phyloP scores from a whole-genome alignment of 2,888 invertebrate species.

The Darwinula stevensoni region DNA sequence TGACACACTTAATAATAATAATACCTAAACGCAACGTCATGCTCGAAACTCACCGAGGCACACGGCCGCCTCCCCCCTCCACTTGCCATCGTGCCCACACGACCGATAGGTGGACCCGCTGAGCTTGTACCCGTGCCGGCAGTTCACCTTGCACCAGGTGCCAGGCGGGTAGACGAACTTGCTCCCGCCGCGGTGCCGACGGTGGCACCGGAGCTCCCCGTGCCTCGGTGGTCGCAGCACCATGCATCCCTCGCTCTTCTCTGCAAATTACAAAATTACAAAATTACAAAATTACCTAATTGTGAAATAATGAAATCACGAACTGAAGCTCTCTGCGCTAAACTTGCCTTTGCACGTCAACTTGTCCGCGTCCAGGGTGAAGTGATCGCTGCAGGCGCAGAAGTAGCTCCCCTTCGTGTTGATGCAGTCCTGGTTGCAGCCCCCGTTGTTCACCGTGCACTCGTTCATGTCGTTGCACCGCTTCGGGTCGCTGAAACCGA shows the following conservation, averaged over 20 bases:
- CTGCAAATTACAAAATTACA: too few species aligned
- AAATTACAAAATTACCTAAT: too few species aligned
- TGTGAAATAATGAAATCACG: too few species aligned
- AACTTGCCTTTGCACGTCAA: constrained; percentile 6
- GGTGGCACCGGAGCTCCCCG: constrained; percentile 16
- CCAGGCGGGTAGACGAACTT: constrained; percentile 13
- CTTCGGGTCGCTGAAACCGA: constrained; percentile 5
- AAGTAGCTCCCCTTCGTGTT: constrained; percentile 13
- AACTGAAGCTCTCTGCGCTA: neutral
- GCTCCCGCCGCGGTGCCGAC: constrained; percentile 10
- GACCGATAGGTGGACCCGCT: constrained; percentile 21
- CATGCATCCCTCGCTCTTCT: too few species aligned
- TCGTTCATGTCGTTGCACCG: constrained; percentile 18
- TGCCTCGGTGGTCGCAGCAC: constrained; percentile 4
- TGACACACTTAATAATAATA: too few species aligned
- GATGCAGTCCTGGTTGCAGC: constrained; percentile 13
- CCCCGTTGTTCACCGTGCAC: constrained; percentile 12
- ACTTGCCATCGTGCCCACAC: constrained; percentile 22
- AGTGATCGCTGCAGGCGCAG: constrained; percentile 14
- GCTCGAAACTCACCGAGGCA: constrained; percentile 26
- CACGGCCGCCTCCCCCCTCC: constrained; percentile 21
- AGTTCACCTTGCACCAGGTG: constrained; percentile 21
- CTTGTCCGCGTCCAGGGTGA: constrained; percentile 9
- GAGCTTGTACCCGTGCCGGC: constrained; percentile 23
- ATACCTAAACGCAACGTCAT: too few species aligned